Evolutionary conservation across 2,113 vertebrate species (phyloP).

Genomic region (Thalassarche chlororhynchos): DNA sequence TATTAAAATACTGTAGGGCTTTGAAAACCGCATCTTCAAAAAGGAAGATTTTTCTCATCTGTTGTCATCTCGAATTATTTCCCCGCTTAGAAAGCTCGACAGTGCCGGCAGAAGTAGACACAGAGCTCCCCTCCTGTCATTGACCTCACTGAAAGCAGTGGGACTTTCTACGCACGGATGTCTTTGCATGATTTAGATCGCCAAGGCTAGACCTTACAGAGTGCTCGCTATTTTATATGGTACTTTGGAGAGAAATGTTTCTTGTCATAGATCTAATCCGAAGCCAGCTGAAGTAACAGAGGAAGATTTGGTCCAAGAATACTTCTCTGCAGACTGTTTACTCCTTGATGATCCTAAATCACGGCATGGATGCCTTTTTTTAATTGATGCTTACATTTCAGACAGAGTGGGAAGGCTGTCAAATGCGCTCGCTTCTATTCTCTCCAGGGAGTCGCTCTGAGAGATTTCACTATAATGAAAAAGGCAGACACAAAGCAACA

Average conservation of each 20-base stretch:
- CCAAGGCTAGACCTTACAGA: background rate
- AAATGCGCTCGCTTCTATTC: constrained; percentile 85
- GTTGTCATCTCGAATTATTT: background rate
- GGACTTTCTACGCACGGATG: background rate
- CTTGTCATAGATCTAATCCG: constrained; percentile 29
- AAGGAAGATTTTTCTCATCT: constrained; percentile 3
- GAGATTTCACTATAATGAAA: constrained; percentile 84
- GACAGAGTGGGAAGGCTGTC: constrained; percentile 83
- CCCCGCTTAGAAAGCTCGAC: background rate
- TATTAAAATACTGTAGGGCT: constrained; percentile 1
- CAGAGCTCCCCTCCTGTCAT: background rate
- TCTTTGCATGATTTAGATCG: background rate
- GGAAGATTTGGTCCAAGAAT: background rate
- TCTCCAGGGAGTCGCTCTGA: constrained; percentile 85
- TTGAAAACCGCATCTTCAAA: background rate
- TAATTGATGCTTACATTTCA: constrained; percentile 86
- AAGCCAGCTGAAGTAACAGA: background rate
- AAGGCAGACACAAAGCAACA: constrained; percentile 16
- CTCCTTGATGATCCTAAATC: background rate
- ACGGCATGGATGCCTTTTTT: background rate
- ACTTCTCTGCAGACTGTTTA: background rate
- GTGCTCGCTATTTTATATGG: constrained; percentile 5
- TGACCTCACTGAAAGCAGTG: background rate
- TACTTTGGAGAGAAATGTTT: constrained; percentile 38
- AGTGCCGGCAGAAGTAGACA: background rate